A percentile compares a stretch with the other conserved stretches of the same genome.
phyloP scores from a whole-genome alignment of 2,888 invertebrate genomes.

The Epistrophella euchroma region DNA sequence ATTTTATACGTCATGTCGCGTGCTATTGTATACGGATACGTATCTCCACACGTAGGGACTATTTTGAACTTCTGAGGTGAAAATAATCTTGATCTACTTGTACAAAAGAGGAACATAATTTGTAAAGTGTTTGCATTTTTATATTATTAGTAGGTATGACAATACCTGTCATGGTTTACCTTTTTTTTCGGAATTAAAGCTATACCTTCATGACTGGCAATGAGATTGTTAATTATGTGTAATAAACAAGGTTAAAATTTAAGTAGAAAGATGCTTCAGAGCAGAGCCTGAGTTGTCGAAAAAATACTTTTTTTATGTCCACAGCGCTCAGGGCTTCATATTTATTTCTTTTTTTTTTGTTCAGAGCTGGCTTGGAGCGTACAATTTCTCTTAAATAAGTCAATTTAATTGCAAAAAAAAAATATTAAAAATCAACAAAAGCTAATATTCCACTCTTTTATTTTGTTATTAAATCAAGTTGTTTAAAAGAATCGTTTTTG shows the following conservation, averaged over 20 bases:
- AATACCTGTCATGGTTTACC: slow-evolving; percentile 14
- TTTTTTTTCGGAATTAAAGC: slow-evolving; percentile 2
- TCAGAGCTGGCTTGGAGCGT: too few species aligned
- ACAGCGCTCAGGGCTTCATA: too few species aligned
- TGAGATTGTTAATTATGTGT: background rate
- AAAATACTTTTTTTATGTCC: too few species aligned
- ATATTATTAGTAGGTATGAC: background rate
- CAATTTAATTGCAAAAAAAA: too few species aligned
- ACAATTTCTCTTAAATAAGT: too few species aligned
- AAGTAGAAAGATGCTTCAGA: background rate
- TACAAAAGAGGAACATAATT: slow-evolving; percentile 37
- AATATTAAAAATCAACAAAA: too few species aligned
- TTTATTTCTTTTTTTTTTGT: too few species aligned
- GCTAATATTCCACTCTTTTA: too few species aligned
- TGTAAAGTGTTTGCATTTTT: slow-evolving; percentile 10
- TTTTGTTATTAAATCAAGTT: too few species aligned
- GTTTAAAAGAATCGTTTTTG: too few species aligned
- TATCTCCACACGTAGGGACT: slow-evolving; percentile 38
- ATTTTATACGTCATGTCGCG: slow-evolving; percentile 61
- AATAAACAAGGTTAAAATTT: background rate
- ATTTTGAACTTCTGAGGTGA: slow-evolving; percentile 68
- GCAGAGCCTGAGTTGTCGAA: too few species aligned
- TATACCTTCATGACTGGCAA: slow-evolving; percentile 5
- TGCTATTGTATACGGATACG: slow-evolving; percentile 36
- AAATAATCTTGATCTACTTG: slow-evolving; percentile 68